These are phyloP conservation scores for Pycnonotus jocosus DNA, from an alignment of 2,113 vertebrate genomes.

Conservation along the genomic window DNA sequence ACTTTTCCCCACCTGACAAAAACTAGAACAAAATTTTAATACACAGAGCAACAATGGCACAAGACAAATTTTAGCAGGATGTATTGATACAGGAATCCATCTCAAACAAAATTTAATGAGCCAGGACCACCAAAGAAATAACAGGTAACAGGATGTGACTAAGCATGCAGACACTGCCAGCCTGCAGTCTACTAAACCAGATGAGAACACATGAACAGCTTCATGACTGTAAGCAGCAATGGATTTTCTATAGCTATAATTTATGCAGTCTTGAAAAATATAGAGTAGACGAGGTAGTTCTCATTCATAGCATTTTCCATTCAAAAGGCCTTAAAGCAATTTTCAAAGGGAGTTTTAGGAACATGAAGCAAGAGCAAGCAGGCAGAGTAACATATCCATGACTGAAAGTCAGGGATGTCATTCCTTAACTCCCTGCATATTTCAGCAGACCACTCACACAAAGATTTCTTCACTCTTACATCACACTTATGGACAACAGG, in stretches of 20 bases:
- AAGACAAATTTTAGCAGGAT: background rate
- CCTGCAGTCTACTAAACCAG: background rate
- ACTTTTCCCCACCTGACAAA: background rate
- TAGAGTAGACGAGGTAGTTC: background rate
- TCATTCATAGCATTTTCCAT: background rate
- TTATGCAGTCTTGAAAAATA: background rate
- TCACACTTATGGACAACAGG: background rate
- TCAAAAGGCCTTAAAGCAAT: background rate
- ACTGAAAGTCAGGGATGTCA: background rate
- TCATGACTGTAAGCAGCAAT: background rate
- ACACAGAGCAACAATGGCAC: background rate
- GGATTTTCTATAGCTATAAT: background rate
- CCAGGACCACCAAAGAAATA: background rate
- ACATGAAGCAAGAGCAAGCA: background rate
- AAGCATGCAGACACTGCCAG: background rate
- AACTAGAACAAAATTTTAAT: background rate
- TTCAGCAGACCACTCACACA: accelerated
- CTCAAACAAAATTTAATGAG: background rate
- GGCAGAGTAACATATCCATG: background rate
- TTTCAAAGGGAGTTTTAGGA: background rate
- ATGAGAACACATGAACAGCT: background rate
- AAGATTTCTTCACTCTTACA: background rate
- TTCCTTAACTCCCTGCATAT: background rate
- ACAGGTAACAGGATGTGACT: background rate
- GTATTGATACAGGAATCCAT: background rate